phyloP scores from a whole-genome alignment of 2,797 vertebrate genomes.

The Hybognathus amarus region DNA sequence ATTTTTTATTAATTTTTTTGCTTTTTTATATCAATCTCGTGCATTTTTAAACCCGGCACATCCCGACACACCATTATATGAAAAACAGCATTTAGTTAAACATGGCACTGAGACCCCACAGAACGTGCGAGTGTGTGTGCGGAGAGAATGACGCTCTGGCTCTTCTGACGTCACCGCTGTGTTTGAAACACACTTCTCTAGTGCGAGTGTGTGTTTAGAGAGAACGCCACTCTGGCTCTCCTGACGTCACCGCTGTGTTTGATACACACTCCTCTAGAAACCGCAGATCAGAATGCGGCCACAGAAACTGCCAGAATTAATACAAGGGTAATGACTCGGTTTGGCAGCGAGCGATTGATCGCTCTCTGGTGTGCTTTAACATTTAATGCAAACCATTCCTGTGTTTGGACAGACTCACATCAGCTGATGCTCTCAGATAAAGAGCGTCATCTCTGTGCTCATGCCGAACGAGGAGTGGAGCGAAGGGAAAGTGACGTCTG shows the following conservation, averaged over 20 bases:
- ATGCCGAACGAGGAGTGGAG: not conserved
- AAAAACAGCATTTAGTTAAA: not conserved
- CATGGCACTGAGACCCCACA: not conserved
- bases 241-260: slow-evolving; percentile 77
- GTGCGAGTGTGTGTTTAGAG: not conserved
- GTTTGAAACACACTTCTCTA: slow-evolving; percentile 78
- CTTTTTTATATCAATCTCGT: not conserved
- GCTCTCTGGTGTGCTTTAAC: slow-evolving; percentile 71
- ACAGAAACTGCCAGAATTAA: slow-evolving; percentile 74
- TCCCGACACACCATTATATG: not conserved
- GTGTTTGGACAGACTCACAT: slow-evolving; percentile 56
- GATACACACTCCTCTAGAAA: slow-evolving; percentile 78
- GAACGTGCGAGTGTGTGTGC: not conserved
- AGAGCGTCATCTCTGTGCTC: not conserved
- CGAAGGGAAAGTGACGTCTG: slow-evolving; percentile 51
- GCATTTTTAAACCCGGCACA: not conserved
- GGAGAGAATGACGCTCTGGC: not conserved
- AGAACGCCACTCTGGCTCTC: not conserved
- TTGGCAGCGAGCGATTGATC: slow-evolving; percentile 75
- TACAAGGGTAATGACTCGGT: slow-evolving; percentile 77
- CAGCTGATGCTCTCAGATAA: not conserved
- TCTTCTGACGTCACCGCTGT: slow-evolving; percentile 73
- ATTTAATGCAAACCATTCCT: slow-evolving; percentile 76
- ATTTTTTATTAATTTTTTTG: not conserved
- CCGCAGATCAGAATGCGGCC: slow-evolving; percentile 73